Evolutionary conservation across 2,113 vertebrate species (phyloP).

Genomic region (Ginglymostoma cirratum): DNA sequence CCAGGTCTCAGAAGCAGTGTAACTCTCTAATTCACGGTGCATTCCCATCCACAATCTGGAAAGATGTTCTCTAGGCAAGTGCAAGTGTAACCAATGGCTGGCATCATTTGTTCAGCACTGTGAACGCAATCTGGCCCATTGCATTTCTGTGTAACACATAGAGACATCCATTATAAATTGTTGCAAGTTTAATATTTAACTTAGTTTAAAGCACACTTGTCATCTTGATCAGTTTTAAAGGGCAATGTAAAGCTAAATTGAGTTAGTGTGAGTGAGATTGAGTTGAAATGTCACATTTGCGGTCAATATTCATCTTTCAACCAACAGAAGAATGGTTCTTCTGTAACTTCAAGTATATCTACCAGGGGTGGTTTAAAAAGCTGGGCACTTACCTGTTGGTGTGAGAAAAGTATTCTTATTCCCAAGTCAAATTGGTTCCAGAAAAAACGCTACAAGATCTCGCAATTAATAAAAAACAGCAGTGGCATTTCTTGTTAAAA

Average conservation of each 20-base stretch:
- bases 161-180: background rate
- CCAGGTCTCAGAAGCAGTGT: background rate
- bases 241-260: background rate
- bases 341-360: background rate
- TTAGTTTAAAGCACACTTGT: background rate
- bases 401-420: background rate
- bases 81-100: background rate
- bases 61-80: background rate
- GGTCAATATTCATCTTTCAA: background rate
- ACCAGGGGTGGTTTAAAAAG: background rate
- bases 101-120: background rate
- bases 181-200: background rate
- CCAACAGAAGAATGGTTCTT: background rate
- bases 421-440: background rate
- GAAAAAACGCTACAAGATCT: background rate
- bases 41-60: background rate
- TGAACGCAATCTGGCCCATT: background rate
- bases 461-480: background rate
- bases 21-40: background rate
- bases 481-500: background rate
- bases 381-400: background rate
- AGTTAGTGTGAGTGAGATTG: background rate
- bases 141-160: background rate
- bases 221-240: slow-evolving; percentile 24
- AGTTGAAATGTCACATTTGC: background rate